Evolutionary conservation across 1,140 invertebrate genomes (phyloP), one percentile per base, ranked within the genome.

Genomic region (Ips nitidus): DNA sequence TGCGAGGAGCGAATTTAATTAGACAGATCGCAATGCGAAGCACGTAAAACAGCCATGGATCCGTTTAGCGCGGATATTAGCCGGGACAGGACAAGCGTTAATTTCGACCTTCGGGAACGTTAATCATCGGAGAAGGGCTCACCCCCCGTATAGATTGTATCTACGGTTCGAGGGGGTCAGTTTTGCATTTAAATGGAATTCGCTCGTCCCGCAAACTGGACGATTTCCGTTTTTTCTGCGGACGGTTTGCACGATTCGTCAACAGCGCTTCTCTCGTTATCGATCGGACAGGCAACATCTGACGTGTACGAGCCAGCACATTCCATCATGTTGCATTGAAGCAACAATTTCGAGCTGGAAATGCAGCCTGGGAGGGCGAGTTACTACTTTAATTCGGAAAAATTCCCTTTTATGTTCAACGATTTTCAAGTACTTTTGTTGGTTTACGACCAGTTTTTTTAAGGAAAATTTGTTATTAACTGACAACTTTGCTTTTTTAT

Each of bases 31-130:
- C 41, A 5, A 66, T 66, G 64, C 55, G 22, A 5, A 22, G 53
- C 64, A 66, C 64, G 64, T 66, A 66, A 66, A 66, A 42, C 41
- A 66, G 41, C 53, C 64, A 50, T 40, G 53, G 53, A 66, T 66
- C 64, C 55, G 64, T 66, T 66, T 66, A 57, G 63, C 63, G 53
- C 63, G 63, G 63, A 65, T 65, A 65, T 65, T 65, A 65, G 64
- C 64, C 43, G 36, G 64, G 22, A 22, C 55, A 38, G 55, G 52
- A 66, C 64, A 66, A 66, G 64, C 55, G 64, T 66, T 66, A 66
- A 66, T 66, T 66, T 66, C 64, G 55, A 66, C 64, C 63, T 57
- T 66, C 37, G 55, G 64, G 64, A 52, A 57, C 52, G 50, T 55
- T 53, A 64, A 64, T 57, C 64, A 50, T 66, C 42, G 50, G 63